Evolutionary conservation across 2,797 vertebrate species (phyloP), one percentile per base, ranked within the genome.

Genomic region (Galagoides demidoff): DNA sequence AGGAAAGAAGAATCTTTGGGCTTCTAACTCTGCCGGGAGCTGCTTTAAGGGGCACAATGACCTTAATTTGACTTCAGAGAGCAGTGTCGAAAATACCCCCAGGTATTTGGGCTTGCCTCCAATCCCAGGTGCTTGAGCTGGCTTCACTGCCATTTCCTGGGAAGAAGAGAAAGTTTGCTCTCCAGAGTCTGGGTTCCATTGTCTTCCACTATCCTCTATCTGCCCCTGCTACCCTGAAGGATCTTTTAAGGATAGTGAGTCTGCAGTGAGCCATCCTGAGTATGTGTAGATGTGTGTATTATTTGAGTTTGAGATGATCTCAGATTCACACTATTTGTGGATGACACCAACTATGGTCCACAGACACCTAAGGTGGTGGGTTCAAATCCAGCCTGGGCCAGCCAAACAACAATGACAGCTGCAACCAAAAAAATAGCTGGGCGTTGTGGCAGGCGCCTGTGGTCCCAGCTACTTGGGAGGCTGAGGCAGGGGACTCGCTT

Each of bases 261-360:
- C 43, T n/a, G 12, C 29, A 43, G 4, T 25, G 37, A 79, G 29
- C 78, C 52, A 49, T 29, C 17, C 63, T 66, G 14, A 64, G 11
- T 49, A 22, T 49, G n/a, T 1, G n/a, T 1, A 1, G 61, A 25
- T 49, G n/a, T 19, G 3, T 0, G 25, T 22, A 17, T 20, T 22
- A 17, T 16, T 4, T 5, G 85, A 61, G n/a, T 23, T 20, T 34
- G 57, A 77, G 74, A n/a, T 7, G 29, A 6, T 49, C 70, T 89
- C 29, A 55, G 55, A 20, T 63, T 20, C 66, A 31, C 29, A 13
- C 10, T 87, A 12, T 79, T 89, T 77, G n/a, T 20, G 0, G 49
- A 68, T 34, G 39, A 68, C 10, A 31, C 43, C 25, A 14, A 74
- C 43, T 27, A 2, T 1, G 16, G 49, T 16, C 29, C 9, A 43